Conservation (phyloP, 2,888 invertebrate genomes). For the Sisyra terminalis region DNA sequence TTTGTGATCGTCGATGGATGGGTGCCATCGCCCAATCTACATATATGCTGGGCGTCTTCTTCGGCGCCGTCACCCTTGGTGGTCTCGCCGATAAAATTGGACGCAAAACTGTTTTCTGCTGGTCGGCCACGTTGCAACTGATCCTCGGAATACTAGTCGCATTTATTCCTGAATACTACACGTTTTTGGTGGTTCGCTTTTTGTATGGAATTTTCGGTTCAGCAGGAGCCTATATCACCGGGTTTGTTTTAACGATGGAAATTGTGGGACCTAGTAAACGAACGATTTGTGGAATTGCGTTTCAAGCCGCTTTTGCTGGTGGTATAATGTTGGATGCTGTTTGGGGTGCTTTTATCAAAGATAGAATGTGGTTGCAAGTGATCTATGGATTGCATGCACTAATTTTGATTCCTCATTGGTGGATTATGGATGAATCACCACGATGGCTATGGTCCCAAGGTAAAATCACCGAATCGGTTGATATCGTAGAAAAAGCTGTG, state of each 20-base stretch:
- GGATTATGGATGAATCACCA: conserved; percentile 80
- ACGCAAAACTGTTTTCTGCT: conserved; percentile 60
- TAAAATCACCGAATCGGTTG: conserved; percentile 50
- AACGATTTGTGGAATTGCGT: conserved; percentile 64
- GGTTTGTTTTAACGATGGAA: conserved; percentile 63
- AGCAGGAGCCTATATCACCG: conserved; percentile 49
- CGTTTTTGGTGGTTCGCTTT: conserved; percentile 49
- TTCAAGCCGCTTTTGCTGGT: conserved; percentile 60
- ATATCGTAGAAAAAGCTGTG: conserved; percentile 59
- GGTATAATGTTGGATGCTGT: conserved; percentile 72
- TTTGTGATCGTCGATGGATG: conserved; percentile 67
- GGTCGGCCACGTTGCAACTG: conserved; percentile 57
- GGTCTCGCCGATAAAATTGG: conserved; percentile 67
- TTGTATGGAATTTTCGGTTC: conserved; percentile 70
- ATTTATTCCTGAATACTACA: conserved; percentile 59
- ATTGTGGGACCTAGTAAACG: conserved; percentile 64
- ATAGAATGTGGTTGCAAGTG: conserved; percentile 58
- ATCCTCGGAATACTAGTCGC: conserved; percentile 48
- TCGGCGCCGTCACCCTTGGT: conserved; percentile 62
- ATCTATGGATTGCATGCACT: conserved; percentile 61
- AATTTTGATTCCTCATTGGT: conserved; percentile 62
- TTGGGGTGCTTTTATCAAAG: conserved; percentile 63
- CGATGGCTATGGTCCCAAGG: conserved; percentile 81
- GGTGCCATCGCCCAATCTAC: conserved; percentile 60
- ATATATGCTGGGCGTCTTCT: conserved; percentile 71